These are phyloP conservation scores for Helleia helle DNA, from an alignment of 2,888 invertebrate species.

Conservation along the genomic window DNA sequence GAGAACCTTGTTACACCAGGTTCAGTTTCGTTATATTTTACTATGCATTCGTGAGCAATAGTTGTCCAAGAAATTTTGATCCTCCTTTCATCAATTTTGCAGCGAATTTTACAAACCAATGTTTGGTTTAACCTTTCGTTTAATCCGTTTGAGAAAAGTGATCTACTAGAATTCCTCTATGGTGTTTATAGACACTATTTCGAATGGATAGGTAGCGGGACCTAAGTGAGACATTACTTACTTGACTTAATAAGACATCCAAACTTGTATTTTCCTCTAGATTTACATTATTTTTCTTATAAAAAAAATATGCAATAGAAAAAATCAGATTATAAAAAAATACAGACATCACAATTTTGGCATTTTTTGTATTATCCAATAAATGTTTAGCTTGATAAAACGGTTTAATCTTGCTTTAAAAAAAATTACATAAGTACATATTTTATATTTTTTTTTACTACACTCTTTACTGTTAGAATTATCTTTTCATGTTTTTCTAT, in stretches of 20 bases:
- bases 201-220: slow-evolving; percentile 16
- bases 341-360: no score
- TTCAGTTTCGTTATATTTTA: slow-evolving; percentile 17
- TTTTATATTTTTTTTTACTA: slow-evolving; percentile 20
- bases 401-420: no score
- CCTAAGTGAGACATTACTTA: no score
- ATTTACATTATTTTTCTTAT: no score
- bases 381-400: no score
- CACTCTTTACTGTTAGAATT: slow-evolving; percentile 22
- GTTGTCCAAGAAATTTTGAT: background rate
- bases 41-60: background rate
- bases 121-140: background rate
- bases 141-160: background rate
- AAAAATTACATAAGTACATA: no score
- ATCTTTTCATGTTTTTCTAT: slow-evolving; percentile 18
- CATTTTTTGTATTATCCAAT: no score
- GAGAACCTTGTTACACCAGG: slow-evolving; percentile 17
- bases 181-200: slow-evolving; percentile 20
- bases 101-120: background rate
- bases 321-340: no score
- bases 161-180: slow-evolving; percentile 1
- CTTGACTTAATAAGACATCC: no score
- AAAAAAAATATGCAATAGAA: no score
- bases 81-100: background rate
- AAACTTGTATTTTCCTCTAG: no score